These are phyloP conservation scores for Catocala fraxini DNA, from an alignment of 2,888 invertebrate species.

Conservation along the genomic window DNA sequence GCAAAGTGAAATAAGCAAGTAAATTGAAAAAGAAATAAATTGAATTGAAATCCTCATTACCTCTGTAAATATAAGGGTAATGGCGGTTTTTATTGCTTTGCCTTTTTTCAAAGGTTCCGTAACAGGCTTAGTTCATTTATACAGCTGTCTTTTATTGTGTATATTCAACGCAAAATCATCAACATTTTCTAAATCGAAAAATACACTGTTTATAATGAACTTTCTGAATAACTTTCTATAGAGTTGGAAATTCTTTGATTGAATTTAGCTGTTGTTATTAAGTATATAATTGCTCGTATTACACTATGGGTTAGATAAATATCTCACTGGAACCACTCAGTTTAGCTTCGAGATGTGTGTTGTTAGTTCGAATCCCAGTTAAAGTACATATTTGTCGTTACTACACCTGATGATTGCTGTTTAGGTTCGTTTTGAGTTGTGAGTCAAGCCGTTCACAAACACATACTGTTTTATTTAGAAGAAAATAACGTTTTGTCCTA, in stretches of 20 bases:
- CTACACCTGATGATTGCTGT: too few relatives aligned
- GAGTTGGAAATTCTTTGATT: not conserved
- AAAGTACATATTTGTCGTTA: too few relatives aligned
- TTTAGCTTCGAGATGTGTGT: too few relatives aligned
- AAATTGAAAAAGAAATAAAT: conserved; percentile 35
- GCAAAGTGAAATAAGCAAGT: conserved; percentile 18
- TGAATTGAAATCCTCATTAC: conserved; percentile 38
- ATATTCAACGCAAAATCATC: conserved; percentile 14
- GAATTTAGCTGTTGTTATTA: not conserved
- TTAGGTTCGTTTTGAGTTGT: too few relatives aligned
- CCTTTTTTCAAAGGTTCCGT: conserved; percentile 27
- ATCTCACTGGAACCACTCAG: too few relatives aligned
- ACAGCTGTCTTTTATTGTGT: conserved; percentile 19
- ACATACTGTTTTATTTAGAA: too few relatives aligned
- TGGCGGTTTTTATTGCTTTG: conserved; percentile 34
- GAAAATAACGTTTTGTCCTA: too few relatives aligned
- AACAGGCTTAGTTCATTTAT: conserved; percentile 27
- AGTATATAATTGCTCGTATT: too few relatives aligned
- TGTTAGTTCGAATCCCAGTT: too few relatives aligned
- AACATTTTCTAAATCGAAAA: conserved; percentile 16
- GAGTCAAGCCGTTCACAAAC: too few relatives aligned
- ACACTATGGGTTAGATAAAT: too few relatives aligned
- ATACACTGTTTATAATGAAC: conserved; percentile 6
- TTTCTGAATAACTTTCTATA: not conserved
- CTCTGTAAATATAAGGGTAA: conserved; percentile 33